Base-by-base conservation (phyloP, 2,113 vertebrate species). In the Xenopus laevis region DNA sequence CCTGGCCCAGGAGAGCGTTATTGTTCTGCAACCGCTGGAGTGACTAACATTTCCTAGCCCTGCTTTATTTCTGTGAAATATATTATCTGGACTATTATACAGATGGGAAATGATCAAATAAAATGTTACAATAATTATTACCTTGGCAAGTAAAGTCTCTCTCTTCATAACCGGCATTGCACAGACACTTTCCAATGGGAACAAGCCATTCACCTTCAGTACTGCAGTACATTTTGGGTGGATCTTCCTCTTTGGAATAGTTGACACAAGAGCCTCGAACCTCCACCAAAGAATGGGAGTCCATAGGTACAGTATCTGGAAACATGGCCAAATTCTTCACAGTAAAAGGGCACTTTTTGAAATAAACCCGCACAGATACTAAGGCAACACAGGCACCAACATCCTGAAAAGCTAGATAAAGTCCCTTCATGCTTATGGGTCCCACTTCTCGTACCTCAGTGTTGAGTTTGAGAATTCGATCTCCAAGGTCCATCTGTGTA, bases 171-270 rank as follows among this genome's bases (percentile, higher is more conserved):
- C 97, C 97, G 7, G 94, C 88, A 78, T 96, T 93, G 82, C 97
- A 99, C 23, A 95, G 87, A 79, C 97, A 99, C 89, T 96, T 98
- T 81, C 97, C 97, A 59, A 99, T 99, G 66, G 97, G 97, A 67
- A 99, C 97, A 1, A 99, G 94, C 97, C 97, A 99, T 86, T 99
- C 97, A 1, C 97, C 97, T 75, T 99, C 97, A 0, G 96, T 98
- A 82, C 96, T 98, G 89, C 97, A 99, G 87, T 97, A 99, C 97
- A 99, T 99, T 89, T 93, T 93, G 58, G 97, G 97, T 13, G 94
- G 89, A 61, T 99, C 97, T 81, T 98, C 96, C 83, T 98, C 96
- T 89, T 93, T 96, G 78, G 97, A 99, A 84, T 98, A 92, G 84
- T 99, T 99, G 87, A 99, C 96, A 76, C 97, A 99, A 65, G 89